Conservation (phyloP, 2,797 vertebrate species). For the Parambassis ranga region DNA sequence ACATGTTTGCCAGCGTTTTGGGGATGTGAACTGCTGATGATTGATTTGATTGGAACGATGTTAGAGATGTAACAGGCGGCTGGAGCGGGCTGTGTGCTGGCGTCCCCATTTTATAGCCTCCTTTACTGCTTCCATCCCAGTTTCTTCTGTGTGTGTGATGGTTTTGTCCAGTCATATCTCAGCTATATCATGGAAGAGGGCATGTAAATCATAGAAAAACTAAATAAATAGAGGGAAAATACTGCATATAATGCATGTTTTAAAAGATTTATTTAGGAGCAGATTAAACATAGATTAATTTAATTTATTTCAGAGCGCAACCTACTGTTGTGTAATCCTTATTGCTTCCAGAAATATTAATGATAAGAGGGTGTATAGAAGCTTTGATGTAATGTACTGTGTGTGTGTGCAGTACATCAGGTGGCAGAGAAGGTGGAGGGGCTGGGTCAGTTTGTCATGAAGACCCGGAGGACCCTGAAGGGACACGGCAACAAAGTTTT, state of each 20-base stretch:
- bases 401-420: slow-evolving; percentile 79
- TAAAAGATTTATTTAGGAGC: background rate
- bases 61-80: slow-evolving; percentile 2
- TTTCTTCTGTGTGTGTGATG: background rate
- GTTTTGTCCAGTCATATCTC: background rate
- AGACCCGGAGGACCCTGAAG: slow-evolving; percentile 95
- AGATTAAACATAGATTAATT: slow-evolving; percentile 26
- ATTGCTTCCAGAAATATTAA: slow-evolving; percentile 11
- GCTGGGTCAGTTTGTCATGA: slow-evolving; percentile 97
- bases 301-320: background rate
- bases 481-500: slow-evolving; percentile 99
- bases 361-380: background rate
- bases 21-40: background rate
- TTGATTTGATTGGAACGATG: background rate
- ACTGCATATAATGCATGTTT: background rate
- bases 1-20: background rate
- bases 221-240: too few relatives aligned
- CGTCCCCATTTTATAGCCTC: slow-evolving; percentile 43
- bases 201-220: background rate
- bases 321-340: slow-evolving; percentile 34
- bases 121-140: slow-evolving; percentile 18
- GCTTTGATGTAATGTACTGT: slow-evolving; percentile 5
- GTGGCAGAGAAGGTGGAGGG: slow-evolving; percentile 96
- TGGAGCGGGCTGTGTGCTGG: slow-evolving; percentile 34
- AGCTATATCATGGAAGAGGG: background rate